A percentile compares a stretch with the other conserved stretches of the same genome.
phyloP scores from a whole-genome alignment of 2,888 invertebrate species.

The Elmis aenea region DNA sequence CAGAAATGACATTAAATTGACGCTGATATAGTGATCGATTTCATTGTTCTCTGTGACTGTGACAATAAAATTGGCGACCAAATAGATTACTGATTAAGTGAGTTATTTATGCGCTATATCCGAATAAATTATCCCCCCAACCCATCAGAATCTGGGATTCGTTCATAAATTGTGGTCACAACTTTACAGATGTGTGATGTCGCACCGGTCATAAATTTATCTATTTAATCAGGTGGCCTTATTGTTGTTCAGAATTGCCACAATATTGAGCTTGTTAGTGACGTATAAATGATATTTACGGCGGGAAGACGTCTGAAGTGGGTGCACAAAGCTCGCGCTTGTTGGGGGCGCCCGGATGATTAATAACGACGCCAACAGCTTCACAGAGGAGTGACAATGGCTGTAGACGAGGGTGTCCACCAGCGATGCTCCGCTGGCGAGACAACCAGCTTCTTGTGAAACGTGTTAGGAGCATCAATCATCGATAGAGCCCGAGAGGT shows the following conservation, averaged over 20 bases:
- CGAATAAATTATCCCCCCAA: conserved; percentile 31
- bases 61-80: conserved; percentile 25
- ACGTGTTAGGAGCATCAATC: conserved; percentile 3
- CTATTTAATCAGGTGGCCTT: conserved; percentile 29
- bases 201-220: conserved; percentile 33
- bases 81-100: conserved; percentile 29
- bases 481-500: too few relatives aligned
- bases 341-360: conserved; percentile 16
- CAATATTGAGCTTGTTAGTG: conserved; percentile 26
- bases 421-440: conserved; percentile 9
- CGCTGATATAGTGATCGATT: conserved; percentile 14
- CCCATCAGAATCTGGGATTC: conserved; percentile 28
- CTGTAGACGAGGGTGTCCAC: conserved; percentile 14
- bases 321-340: conserved; percentile 14
- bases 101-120: conserved; percentile 31
- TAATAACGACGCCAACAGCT: conserved; percentile 25
- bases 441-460: conserved; percentile 4
- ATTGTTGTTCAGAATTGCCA: conserved; percentile 22
- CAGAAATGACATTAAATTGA: conserved; percentile 15
- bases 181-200: conserved; percentile 34
- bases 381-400: conserved; percentile 20
- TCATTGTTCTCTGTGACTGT: conserved; percentile 18
- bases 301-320: conserved; percentile 16
- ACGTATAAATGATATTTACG: conserved; percentile 23
- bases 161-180: conserved; percentile 31